phyloP scores from a whole-genome alignment of 2,797 vertebrate genomes.

The Acanthopagrus latus region DNA sequence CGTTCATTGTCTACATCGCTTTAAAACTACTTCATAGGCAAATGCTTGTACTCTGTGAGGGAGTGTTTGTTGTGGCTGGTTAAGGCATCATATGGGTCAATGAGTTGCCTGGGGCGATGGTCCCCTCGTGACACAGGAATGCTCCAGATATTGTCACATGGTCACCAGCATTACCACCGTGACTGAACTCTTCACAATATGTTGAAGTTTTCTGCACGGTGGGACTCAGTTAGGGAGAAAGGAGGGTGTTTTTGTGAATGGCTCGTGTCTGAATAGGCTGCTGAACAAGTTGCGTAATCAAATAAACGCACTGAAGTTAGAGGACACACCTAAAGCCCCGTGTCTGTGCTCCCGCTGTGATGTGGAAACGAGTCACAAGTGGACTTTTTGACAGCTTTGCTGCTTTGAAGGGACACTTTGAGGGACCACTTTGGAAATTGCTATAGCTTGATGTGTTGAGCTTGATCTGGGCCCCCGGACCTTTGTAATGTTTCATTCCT shows the following conservation, averaged over 20 bases:
- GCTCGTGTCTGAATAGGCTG: constrained; percentile 37
- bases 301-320: constrained; percentile 31
- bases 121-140: constrained; percentile 69
- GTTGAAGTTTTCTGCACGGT: constrained; percentile 31
- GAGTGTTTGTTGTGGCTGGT: constrained; percentile 52
- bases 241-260: constrained; percentile 19
- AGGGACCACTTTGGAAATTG: background rate
- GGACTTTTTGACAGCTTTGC: background rate
- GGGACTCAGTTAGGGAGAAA: constrained; percentile 33
- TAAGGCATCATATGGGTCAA: constrained; percentile 72
- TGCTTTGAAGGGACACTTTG: background rate
- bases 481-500: background rate
- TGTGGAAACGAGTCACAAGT: constrained; percentile 21
- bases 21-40: constrained; percentile 29
- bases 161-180: constrained; percentile 48
- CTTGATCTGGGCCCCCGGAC: background rate
- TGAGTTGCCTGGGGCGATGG: constrained; percentile 58
- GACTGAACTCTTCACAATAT: constrained; percentile 51
- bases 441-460: constrained; percentile 9
- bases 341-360: constrained; percentile 21
- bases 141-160: constrained; percentile 73
- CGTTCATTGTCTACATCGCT: constrained; percentile 38
- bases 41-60: constrained; percentile 19
- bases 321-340: constrained; percentile 1
- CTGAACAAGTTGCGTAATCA: constrained; percentile 26